Evolutionary conservation across 1,140 invertebrate genomes (phyloP).

Genomic region (Bombyx mori): ASM3026992v2 NC_085124.1:8213001-8213500

Average conservation of each 20-base stretch:
- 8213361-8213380: background rate
- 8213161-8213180: background rate
- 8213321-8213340: conserved; percentile 7
- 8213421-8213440: background rate
- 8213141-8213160: background rate
- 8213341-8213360: conserved; percentile 9
- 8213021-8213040: too few species aligned
- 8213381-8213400: background rate
- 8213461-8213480: background rate
- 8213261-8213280: conserved; percentile 62
- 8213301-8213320: conserved; percentile 27
- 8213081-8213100: too few species aligned
- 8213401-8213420: background rate
- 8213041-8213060: too few species aligned
- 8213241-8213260: conserved; percentile 62
- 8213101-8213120: too few species aligned
- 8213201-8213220: conserved; percentile 46
- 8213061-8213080: too few species aligned
- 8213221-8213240: conserved; percentile 64
- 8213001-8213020: too few species aligned
- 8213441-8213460: background rate
- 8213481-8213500: background rate
- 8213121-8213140: too few species aligned
- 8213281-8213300: conserved; percentile 46
- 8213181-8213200: conserved; percentile 9